Base-by-base conservation (phyloP, 2,888 invertebrate genomes). In the Drosophila birchii region DNA sequence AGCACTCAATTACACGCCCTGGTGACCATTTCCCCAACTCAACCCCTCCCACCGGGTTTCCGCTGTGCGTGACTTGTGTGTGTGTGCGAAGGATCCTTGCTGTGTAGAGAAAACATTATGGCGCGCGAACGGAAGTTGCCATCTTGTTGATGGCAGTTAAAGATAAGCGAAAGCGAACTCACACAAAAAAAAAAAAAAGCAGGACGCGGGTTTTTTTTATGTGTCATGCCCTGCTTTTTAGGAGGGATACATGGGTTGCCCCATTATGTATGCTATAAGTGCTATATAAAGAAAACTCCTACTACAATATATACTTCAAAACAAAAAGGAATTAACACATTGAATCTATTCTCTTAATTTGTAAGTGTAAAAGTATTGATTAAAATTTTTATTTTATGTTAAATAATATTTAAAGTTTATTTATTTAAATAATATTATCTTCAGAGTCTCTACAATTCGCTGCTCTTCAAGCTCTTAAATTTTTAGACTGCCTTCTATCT, bases 1-100 rank as follows among this genome's bases (percentile, higher is more conserved):
- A 92, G 92, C 92, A 92, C 92, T 92, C 92, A 92, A 92, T 92
- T 92, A 92, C 91, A 92, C 92, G 92, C 92, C 92, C 91, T 87
- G 91, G 91, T 92, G 92, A 92, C 92, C 92, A 92, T 86, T 82
- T 86, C 79, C 58, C 62, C 62, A 14, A 36, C 34, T 38, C 63
- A 20, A 18, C 63, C 20, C 53, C 43, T 20, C 16, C 44, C 12
- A 20, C 23, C 16, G 36, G 53, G 38, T 43, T 51, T 29, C 45
- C 73, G 36, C 75, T 88, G 79, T 88, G 84, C 84, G 84, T 85
- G 88, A 85, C 84, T 81, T 73, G 70, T 56, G 70, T 79, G 64
- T 45, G n/a, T 20, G 51, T 75, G 72, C 73, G 59, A 63, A 62
- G 74, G 76, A 67, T 78, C 81, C 58, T 58, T 43, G 68, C 81